Conservation (phyloP, 2,888 invertebrate genomes). For the Chalcis sispes region DNA sequence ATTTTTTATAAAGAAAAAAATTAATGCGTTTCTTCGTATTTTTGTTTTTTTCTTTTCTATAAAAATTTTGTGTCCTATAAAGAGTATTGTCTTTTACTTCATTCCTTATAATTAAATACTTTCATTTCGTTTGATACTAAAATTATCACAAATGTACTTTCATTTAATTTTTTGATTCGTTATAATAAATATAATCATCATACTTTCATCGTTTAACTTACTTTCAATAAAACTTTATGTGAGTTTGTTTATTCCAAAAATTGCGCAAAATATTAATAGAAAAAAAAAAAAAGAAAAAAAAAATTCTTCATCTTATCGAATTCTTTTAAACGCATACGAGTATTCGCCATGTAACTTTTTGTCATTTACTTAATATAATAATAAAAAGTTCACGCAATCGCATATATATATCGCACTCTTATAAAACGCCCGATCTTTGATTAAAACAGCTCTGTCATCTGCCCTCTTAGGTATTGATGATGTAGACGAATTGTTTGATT, state of each 20-base stretch:
- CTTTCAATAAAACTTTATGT: not conserved
- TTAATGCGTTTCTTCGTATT: not conserved
- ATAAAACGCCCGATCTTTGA: not conserved
- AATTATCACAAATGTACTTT: constrained; percentile 41
- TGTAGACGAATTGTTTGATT: constrained; percentile 18
- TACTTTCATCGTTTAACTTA: constrained; percentile 21
- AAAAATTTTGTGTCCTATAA: not conserved
- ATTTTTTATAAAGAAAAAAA: not conserved
- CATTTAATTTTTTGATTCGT: constrained; percentile 42
- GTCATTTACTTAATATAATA: too few relatives aligned
- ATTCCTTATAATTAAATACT: not conserved
- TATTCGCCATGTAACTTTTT: not conserved
- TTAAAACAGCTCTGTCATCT: constrained; percentile 58
- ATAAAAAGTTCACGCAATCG: constrained; percentile 3
- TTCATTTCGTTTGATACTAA: constrained; percentile 40
- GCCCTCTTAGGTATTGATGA: constrained; percentile 63
- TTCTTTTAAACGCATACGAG: constrained; percentile 18
- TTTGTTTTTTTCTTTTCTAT: constrained; percentile 3
- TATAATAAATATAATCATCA: not conserved
- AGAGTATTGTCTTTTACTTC: not conserved
- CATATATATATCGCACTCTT: constrained; percentile 7
- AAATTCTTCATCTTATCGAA: constrained; percentile 12
- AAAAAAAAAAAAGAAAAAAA: constrained; percentile 37
- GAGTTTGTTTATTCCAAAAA: not conserved
- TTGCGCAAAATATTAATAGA: constrained; percentile 15